Percentiles rank a stretch among this genome's conserved stretches.
Conservation (phyloP, 2,113 vertebrate genomes). For the Crotalus tigris region DNA sequence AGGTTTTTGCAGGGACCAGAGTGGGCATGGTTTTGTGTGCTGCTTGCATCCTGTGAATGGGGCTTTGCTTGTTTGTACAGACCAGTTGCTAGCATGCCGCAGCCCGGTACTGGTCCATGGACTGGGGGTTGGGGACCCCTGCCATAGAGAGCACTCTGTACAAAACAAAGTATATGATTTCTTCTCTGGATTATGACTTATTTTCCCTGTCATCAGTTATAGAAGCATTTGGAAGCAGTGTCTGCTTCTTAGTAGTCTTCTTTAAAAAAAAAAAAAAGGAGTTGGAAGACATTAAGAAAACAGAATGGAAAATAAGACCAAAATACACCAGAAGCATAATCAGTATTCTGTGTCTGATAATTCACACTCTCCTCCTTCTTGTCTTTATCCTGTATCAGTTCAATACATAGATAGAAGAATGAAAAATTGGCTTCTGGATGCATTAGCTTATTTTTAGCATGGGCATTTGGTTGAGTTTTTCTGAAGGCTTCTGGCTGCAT, state of each 20-base stretch:
- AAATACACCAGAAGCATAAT: background rate
- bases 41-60: too few relatives aligned
- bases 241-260: background rate
- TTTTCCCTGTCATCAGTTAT: background rate
- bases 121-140: too few relatives aligned
- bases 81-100: too few relatives aligned
- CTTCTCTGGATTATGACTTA: background rate
- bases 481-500: background rate
- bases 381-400: background rate
- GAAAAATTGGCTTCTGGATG: background rate
- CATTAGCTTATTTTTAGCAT: background rate
- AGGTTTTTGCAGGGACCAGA: too few relatives aligned
- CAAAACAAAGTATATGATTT: background rate
- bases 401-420: background rate
- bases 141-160: background rate
- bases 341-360: background rate
- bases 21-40: too few relatives aligned
- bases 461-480: background rate
- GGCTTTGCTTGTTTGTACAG: too few relatives aligned
- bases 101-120: too few relatives aligned
- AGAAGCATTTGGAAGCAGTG: background rate
- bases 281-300: background rate
- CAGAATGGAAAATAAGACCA: background rate
- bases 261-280: background rate
- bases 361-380: background rate